Evolutionary conservation across 2,113 vertebrate species (phyloP).

Genomic region (Antechinus flavipes): DNA sequence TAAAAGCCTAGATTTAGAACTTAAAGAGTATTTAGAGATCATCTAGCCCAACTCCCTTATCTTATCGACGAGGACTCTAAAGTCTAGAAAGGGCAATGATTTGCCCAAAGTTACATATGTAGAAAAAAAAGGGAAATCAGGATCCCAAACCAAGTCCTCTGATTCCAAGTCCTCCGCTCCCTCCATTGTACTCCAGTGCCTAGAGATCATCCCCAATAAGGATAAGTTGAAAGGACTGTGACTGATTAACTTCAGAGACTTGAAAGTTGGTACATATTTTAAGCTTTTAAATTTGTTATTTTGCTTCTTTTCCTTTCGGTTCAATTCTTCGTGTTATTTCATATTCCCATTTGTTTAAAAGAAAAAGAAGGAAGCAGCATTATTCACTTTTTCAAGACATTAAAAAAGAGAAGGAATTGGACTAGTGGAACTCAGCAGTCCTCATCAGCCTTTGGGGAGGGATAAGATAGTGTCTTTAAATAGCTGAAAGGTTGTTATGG

Average conservation of each 20-base stretch:
- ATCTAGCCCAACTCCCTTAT: neutral
- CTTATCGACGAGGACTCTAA: neutral
- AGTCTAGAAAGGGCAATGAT: neutral
- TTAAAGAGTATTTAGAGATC: neutral
- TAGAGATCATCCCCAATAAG: neutral
- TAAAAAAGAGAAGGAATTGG: neutral
- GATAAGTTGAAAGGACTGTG: neutral
- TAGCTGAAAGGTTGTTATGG: neutral
- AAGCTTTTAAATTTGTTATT: neutral
- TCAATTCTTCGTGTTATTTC: neutral
- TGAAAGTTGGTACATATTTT: neutral
- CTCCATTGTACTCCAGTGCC: neutral
- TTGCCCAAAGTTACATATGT: neutral
- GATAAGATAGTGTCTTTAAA: neutral
- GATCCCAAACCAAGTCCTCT: neutral
- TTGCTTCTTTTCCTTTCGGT: neutral
- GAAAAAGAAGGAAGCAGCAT: neutral
- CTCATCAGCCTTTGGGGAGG: neutral
- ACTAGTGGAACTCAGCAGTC: neutral
- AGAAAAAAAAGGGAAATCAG: neutral
- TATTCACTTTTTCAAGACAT: neutral
- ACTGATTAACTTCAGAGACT: neutral
- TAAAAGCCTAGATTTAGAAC: neutral
- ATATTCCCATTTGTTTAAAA: neutral
- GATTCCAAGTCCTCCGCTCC: neutral